A percentile compares a stretch with the other conserved stretches of the same genome.
Conservation (phyloP, 2,797 vertebrate species). For the Smutsia temminckii region DNA sequence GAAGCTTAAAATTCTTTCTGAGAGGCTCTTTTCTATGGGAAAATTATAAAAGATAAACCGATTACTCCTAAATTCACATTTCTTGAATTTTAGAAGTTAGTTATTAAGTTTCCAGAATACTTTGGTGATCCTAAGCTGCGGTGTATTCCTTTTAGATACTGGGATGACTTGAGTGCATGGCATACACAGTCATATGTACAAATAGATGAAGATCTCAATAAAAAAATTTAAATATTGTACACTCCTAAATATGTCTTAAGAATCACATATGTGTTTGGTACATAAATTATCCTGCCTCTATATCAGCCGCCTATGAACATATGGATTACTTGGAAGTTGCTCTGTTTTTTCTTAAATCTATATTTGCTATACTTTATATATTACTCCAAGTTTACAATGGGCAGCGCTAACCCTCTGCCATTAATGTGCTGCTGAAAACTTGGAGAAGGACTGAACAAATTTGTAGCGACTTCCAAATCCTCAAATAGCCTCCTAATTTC, state of each 20-base stretch:
- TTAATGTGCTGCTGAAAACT: constrained; percentile 34
- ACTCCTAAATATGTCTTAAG: constrained; percentile 35
- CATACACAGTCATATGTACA: background rate
- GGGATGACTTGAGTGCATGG: background rate
- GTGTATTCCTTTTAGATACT: background rate
- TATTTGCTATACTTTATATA: constrained; percentile 44
- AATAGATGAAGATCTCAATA: constrained; percentile 42
- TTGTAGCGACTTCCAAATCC: background rate
- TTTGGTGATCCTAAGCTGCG: background rate
- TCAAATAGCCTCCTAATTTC: constrained; percentile 44
- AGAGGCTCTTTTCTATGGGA: background rate
- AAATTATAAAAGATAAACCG: background rate
- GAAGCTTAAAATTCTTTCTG: constrained; percentile 12
- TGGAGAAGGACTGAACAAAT: constrained; percentile 44
- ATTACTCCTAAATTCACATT: background rate
- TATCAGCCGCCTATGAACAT: constrained; percentile 65
- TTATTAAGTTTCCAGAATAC: background rate
- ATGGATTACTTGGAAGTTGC: constrained; percentile 67
- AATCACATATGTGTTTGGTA: constrained; percentile 70
- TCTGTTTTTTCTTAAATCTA: constrained; percentile 6
- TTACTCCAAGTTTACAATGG: constrained; percentile 21
- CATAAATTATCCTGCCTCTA: constrained; percentile 70
- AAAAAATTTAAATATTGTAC: constrained; percentile 24
- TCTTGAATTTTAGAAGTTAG: background rate
- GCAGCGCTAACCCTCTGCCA: constrained; percentile 30